phyloP scores from a whole-genome alignment of 1,140 invertebrate genomes.

The Cylas formicarius region DNA sequence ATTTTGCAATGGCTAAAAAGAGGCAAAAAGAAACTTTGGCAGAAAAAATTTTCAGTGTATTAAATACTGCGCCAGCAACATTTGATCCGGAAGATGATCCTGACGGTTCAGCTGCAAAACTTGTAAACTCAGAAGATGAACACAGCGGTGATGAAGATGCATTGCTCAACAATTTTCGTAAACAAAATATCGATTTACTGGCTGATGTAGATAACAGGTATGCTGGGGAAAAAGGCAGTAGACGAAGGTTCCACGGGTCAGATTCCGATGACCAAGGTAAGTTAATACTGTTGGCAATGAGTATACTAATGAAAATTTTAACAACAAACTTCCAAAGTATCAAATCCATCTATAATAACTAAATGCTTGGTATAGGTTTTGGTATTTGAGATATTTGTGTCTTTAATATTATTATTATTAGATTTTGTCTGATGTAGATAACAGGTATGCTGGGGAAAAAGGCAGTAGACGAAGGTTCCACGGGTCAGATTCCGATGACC shows the following conservation, averaged over 20 bases:
- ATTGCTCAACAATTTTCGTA: constrained; percentile 52
- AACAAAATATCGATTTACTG: constrained; percentile 56
- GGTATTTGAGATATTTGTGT: too few relatives aligned
- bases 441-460: constrained; percentile 66
- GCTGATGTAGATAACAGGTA: constrained; percentile 65
- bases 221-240: constrained; percentile 58
- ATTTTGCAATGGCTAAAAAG: constrained; percentile 25
- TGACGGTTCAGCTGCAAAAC: constrained; percentile 47
- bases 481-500: constrained; percentile 23
- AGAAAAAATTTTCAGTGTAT: constrained; percentile 52
- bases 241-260: constrained; percentile 43
- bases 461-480: constrained; percentile 48
- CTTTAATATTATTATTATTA: too few relatives aligned
- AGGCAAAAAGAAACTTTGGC: constrained; percentile 40
- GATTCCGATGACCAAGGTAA: constrained; percentile 23
- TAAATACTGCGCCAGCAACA: constrained; percentile 47
- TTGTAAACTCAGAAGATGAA: constrained; percentile 32
- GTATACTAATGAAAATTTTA: constrained; percentile 3
- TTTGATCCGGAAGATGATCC: constrained; percentile 50
- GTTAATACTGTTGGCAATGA: background rate
- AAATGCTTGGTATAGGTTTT: too few relatives aligned
- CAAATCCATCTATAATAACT: too few relatives aligned
- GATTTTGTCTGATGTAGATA: constrained; percentile 60
- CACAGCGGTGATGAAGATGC: constrained; percentile 49
- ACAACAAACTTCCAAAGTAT: too few relatives aligned